Evolutionary conservation across 2,797 vertebrate species (phyloP), one percentile per base, ranked within the genome.

Genomic region (Chelidonichthys spinosus): DNA sequence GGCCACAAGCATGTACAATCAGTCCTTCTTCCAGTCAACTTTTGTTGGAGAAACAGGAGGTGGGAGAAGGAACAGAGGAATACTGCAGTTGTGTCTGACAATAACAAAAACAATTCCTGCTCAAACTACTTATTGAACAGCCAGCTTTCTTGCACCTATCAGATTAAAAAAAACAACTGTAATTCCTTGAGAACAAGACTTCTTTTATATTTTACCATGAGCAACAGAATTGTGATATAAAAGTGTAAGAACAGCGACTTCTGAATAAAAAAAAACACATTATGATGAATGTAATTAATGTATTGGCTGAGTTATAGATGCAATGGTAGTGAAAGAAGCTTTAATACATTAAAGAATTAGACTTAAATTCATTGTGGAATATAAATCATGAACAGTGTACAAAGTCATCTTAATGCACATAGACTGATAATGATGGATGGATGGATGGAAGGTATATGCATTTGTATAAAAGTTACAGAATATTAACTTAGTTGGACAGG

Each of bases 1-100:
- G 93, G 92, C 87, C 93, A 93, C 78, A 68, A 78, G 85, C 78
- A 68, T 75, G 63, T 76, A 86, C 73, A 69, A 76, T 83, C 79
- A 62, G 79, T 78, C 66, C 82, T 82, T 52, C 77, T 81, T 80
- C 83, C 49, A 83, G 76, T 66, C 82, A 87, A 86, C 83, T 84
- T 91, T 86, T 72, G 56, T 65, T 18, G 62, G 66, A 79, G 53
- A 69, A 76, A 77, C 35, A 5, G 63, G 78, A 61, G n/a, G 47
- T 56, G 11, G 63, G 25, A 42, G 46, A 37, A 8, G 18, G 25
- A 67, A n/a, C 37, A 37, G 43, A 56, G 33, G 42, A 17, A 50
- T 11, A 4, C 4, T 35, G 18, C 52, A 40, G 36, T 43, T n/a
- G 60, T 69, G 67, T 79, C 69, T 84, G 40, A 76, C 73, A 75